phyloP scores from a whole-genome alignment of 2,797 vertebrate genomes.

The Stomatorhinus walkeri region DNA sequence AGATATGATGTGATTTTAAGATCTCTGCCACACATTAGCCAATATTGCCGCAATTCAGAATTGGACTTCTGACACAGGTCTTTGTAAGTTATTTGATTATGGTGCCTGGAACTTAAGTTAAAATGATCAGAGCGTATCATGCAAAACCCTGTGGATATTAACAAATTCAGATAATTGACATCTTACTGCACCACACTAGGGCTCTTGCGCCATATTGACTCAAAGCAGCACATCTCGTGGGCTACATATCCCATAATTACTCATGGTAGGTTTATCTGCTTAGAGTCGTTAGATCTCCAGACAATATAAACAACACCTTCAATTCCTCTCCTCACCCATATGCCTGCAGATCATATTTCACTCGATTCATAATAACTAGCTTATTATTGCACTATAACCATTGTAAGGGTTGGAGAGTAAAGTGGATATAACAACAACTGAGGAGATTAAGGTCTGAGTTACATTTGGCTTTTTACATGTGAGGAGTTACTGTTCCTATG shows the following conservation, averaged over 20 bases:
- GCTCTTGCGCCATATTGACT: not conserved
- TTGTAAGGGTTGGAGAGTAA: not conserved
- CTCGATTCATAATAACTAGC: not conserved
- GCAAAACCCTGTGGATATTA: not conserved
- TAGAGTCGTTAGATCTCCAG: not conserved
- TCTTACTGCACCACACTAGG: not conserved
- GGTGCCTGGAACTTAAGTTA: not conserved
- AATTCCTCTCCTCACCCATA: not conserved
- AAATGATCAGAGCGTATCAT: not conserved
- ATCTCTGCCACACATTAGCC: not conserved
- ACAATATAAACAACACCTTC: not conserved
- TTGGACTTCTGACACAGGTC: not conserved
- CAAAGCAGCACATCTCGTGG: not conserved
- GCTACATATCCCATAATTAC: not conserved
- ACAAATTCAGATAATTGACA: not conserved
- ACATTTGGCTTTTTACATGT: not conserved
- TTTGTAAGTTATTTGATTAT: not conserved
- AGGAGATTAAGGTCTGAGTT: not conserved
- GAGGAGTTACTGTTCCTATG: not conserved
- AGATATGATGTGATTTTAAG: not conserved
- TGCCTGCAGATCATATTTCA: not conserved
- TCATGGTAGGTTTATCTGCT: constrained; percentile 7
- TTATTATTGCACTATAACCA: not conserved
- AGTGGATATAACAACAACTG: not conserved
- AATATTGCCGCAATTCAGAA: not conserved